Conservation (phyloP, 2,113 vertebrate genomes). For the Malurus alboscapulatus region DNA sequence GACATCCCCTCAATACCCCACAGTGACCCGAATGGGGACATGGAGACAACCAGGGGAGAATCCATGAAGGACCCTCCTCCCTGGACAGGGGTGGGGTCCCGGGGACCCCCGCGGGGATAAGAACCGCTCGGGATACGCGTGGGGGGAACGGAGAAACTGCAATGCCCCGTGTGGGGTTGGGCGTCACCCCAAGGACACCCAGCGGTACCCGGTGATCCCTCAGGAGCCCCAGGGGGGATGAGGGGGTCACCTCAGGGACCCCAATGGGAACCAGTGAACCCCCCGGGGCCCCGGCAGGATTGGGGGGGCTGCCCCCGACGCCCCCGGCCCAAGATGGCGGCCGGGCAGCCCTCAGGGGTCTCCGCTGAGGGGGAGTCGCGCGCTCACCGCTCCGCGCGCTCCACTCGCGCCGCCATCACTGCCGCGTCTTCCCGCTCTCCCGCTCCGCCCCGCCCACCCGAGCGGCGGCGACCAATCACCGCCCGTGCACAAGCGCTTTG, state of each 20-base stretch:
- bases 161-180: not conserved
- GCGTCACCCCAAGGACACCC: not conserved
- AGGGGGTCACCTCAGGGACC: not conserved
- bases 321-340: not conserved
- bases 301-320: not conserved
- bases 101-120: not conserved
- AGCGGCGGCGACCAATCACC: rapidly evolving
- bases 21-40: no score
- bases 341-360: not conserved
- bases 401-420: not conserved
- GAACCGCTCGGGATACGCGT: not conserved
- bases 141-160: no score
- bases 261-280: not conserved
- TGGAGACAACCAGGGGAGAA: no score
- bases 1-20: no score
- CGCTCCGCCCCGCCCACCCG: not conserved
- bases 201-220: not conserved
- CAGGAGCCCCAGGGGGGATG: not conserved
- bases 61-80: no score
- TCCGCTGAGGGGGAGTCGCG: not conserved
- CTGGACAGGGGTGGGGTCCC: no score
- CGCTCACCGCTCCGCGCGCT: not conserved
- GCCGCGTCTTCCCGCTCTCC: not conserved
- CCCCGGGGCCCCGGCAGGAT: not conserved
- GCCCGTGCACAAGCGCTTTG: rapidly evolving